Conservation (phyloP, 2,113 vertebrate species). For the Scytalopus superciliaris region DNA sequence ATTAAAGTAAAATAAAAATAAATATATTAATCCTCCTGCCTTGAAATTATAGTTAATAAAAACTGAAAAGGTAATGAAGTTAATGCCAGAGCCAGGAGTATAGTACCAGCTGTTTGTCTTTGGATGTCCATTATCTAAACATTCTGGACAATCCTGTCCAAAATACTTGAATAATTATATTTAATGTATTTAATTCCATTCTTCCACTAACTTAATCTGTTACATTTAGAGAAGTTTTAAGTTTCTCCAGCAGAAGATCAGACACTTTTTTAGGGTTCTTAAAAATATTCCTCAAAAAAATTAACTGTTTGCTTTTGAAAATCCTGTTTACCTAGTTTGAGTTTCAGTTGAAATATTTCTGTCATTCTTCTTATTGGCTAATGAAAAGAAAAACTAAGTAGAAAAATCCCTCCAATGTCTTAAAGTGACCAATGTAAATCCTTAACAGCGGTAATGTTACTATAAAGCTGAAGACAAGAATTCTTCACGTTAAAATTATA, state of each 20-base stretch:
- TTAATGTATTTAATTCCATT: background rate
- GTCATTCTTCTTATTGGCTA: background rate
- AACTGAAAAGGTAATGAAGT: background rate
- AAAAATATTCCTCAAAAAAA: background rate
- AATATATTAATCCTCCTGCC: background rate
- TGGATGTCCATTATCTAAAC: background rate
- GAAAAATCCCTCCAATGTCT: background rate
- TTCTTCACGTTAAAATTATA: background rate
- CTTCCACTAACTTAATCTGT: background rate
- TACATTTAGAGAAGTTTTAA: background rate
- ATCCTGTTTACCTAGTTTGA: background rate
- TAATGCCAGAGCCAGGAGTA: background rate
- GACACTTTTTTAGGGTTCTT: background rate
- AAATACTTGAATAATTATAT: background rate
- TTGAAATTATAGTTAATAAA: background rate
- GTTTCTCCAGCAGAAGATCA: background rate
- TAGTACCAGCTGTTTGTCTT: background rate
- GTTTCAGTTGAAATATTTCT: background rate
- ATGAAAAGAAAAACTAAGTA: background rate
- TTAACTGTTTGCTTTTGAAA: background rate
- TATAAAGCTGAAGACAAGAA: background rate
- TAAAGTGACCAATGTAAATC: background rate
- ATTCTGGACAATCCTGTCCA: background rate
- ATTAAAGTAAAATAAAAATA: background rate
- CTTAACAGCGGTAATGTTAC: background rate